These are phyloP conservation scores for Drosophila recens DNA, from an alignment of 2,888 invertebrate genomes.

Conservation along the genomic window DNA sequence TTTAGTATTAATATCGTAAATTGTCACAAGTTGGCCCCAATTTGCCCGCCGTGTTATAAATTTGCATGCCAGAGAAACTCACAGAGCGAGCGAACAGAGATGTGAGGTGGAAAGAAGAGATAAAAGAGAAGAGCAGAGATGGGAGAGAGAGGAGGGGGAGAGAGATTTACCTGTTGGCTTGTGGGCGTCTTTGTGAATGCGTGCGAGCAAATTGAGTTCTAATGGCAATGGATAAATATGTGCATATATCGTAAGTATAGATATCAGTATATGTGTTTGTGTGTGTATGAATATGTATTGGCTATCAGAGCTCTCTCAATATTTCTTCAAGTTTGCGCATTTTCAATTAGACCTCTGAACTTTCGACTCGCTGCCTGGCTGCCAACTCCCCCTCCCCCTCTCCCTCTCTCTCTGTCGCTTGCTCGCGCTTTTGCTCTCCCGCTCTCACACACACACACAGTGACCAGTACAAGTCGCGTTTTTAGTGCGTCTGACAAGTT, in stretches of 20 bases:
- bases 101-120: background rate
- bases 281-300: conserved; percentile 5
- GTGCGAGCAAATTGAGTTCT: conserved; percentile 73
- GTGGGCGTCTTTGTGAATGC: conserved; percentile 68
- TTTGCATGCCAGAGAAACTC: conserved; percentile 61
- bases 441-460: conserved; percentile 6
- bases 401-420: conserved; percentile 12
- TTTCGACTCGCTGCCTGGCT: conserved; percentile 54
- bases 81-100: background rate
- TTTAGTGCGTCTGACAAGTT: conserved; percentile 68
- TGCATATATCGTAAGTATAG: conserved; percentile 7
- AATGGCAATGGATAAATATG: conserved; percentile 60
- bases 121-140: conserved; percentile 3
- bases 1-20: conserved; percentile 84
- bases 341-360: conserved; percentile 84
- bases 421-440: conserved; percentile 6
- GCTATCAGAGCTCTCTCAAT: conserved; percentile 61
- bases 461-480: conserved; percentile 41
- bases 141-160: background rate
- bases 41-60: conserved; percentile 80
- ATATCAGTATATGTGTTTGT: background rate
- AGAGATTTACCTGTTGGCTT: conserved; percentile 25
- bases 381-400: conserved; percentile 13
- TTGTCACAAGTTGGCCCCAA: conserved; percentile 83
- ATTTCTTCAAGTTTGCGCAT: conserved; percentile 77